A percentile compares a stretch with the other conserved stretches of the same genome.
Evolutionary conservation across 1,140 invertebrate species (phyloP).

Genomic region (Andricus grossulariae): DNA sequence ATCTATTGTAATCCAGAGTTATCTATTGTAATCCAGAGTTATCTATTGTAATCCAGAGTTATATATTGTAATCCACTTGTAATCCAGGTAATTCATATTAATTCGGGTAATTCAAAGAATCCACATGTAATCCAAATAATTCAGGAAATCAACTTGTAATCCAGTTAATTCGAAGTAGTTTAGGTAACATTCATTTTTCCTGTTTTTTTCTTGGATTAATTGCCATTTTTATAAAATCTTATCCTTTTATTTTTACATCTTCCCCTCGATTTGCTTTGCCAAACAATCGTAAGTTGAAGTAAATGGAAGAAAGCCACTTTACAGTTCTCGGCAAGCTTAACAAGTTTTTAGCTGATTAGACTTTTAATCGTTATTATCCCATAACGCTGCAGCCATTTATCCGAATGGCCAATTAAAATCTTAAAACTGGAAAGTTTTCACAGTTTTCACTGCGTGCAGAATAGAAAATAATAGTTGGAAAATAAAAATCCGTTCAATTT

Average conservation of each 20-base stretch:
- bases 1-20: no score
- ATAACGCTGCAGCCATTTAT: conserved; percentile 55
- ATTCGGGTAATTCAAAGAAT: no score
- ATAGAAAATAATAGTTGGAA: not conserved
- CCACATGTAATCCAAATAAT: no score
- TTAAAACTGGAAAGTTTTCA: conserved; percentile 42
- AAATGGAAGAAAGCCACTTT: conserved; percentile 41
- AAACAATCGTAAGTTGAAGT: conserved; percentile 30
- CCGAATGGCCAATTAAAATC: conserved; percentile 58
- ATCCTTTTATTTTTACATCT: not conserved
- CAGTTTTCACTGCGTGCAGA: not conserved
- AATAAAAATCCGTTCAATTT: not conserved
- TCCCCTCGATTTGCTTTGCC: conserved; percentile 4
- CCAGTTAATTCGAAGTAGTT: no score
- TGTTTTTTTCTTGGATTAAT: not conserved
- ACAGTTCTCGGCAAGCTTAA: conserved; percentile 52
- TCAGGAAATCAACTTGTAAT: no score
- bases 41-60: no score
- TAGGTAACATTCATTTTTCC: not conserved
- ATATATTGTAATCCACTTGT: no score
- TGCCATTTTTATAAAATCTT: not conserved
- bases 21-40: no score
- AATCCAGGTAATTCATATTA: no score
- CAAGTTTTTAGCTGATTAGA: conserved; percentile 62
- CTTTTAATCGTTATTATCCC: conserved; percentile 62